phyloP scores from a whole-genome alignment of 2,888 invertebrate species.

The Seladonia tumulorum region DNA sequence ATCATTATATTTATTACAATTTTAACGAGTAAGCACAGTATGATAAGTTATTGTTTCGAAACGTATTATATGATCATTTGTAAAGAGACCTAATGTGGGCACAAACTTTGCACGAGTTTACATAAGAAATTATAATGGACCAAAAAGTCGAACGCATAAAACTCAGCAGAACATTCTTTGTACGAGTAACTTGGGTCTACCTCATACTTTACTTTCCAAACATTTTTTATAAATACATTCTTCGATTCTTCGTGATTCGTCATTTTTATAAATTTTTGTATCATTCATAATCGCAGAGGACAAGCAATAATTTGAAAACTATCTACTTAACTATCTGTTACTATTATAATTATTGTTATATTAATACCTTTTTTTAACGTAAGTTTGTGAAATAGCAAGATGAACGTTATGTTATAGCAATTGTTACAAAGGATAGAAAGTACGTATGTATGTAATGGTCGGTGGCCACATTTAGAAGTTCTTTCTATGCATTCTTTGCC shows the following conservation, averaged over 20 bases:
- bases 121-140: conserved; percentile 64
- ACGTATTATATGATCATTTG: conserved; percentile 57
- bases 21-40: conserved; percentile 37
- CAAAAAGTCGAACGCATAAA: conserved; percentile 67
- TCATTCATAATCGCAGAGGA: conserved; percentile 24
- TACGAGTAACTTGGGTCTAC: conserved; percentile 64
- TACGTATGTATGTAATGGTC: conserved; percentile 36
- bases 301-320: conserved; percentile 18
- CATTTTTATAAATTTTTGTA: conserved; percentile 32
- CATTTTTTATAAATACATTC: conserved; percentile 48
- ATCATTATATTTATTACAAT: conserved; percentile 51
- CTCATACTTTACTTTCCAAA: conserved; percentile 66
- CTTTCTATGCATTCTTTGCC: conserved; percentile 45
- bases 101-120: conserved; percentile 70
- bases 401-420: conserved; percentile 12
- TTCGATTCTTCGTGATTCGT: conserved; percentile 38
- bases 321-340: conserved; percentile 25
- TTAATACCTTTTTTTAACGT: not conserved
- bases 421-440: conserved; percentile 14
- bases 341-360: not conserved
- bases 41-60: conserved; percentile 38
- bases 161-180: conserved; percentile 63
- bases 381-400: conserved; percentile 2
- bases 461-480: conserved; percentile 38
- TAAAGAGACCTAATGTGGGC: conserved; percentile 66